Conservation (phyloP, 2,113 vertebrate species). For the Chascanopsetta lugubris region DNA sequence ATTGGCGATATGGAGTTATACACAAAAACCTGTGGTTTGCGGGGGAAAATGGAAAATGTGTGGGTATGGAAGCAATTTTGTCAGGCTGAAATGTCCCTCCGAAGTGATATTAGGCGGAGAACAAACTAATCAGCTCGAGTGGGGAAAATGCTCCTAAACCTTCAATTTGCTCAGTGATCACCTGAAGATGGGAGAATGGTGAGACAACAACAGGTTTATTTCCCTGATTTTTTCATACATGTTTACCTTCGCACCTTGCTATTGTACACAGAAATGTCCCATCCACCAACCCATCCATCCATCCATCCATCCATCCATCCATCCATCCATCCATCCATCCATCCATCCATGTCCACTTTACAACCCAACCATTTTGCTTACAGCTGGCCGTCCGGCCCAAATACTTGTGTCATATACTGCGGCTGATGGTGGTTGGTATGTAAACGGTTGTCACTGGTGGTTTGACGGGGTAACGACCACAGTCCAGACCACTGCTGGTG, state of each 20-base stretch:
- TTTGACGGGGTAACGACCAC: conserved; percentile 16
- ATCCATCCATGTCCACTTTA: too few species aligned
- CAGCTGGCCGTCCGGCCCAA: conserved; percentile 12
- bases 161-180: neutral
- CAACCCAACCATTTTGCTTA: conserved; percentile 27
- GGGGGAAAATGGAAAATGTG: neutral
- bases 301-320: too few species aligned
- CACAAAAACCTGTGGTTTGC: conserved; percentile 8
- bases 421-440: conserved; percentile 25
- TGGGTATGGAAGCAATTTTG: conserved; percentile 24
- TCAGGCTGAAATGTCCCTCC: neutral
- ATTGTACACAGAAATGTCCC: too few species aligned
- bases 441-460: conserved; percentile 55
- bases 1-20: conserved; percentile 4
- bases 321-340: too few species aligned
- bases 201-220: too few species aligned
- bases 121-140: conserved; percentile 10
- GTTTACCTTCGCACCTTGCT: too few species aligned
- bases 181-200: conserved; percentile 2
- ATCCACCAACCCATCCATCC: too few species aligned
- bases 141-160: conserved; percentile 27
- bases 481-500: conserved; percentile 24
- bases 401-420: conserved; percentile 36
- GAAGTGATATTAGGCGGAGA: conserved; percentile 11
- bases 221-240: too few species aligned